A percentile compares a stretch with the other conserved stretches of the same genome.
phyloP scores from a whole-genome alignment of 2,888 invertebrate genomes.

The Endotricha flammealis region DNA sequence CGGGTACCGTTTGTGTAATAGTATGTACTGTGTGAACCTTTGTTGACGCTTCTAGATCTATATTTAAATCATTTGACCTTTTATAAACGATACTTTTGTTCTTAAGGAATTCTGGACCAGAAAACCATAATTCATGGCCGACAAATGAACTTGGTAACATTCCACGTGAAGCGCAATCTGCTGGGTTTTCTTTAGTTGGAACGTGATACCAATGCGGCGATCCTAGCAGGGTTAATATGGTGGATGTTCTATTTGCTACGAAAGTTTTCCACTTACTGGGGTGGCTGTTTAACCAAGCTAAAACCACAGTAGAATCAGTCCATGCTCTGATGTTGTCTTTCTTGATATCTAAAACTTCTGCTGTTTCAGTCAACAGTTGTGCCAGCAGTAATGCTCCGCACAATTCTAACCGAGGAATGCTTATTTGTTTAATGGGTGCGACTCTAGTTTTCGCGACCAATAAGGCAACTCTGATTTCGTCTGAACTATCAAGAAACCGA shows the following conservation, averaged over 20 bases:
- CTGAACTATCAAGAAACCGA: not conserved
- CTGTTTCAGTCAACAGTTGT: constrained; percentile 11
- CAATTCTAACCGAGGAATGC: constrained; percentile 14
- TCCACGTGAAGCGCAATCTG: constrained; percentile 31
- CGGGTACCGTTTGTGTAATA: not conserved
- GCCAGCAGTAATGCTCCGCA: constrained; percentile 13
- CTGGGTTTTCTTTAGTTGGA: constrained; percentile 22
- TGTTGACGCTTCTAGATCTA: constrained; percentile 13
- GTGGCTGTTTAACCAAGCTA: constrained; percentile 18
- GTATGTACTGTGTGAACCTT: constrained; percentile 1
- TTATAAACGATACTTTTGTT: too few species aligned
- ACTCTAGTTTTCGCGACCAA: not conserved
- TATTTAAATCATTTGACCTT: too few species aligned
- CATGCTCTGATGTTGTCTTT: constrained; percentile 10
- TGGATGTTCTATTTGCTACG: constrained; percentile 19
- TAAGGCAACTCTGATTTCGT: not conserved
- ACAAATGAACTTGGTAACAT: constrained; percentile 16
- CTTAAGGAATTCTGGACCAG: constrained; percentile 12
- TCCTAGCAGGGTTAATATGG: constrained; percentile 20
- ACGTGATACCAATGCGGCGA: constrained; percentile 24
- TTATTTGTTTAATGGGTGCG: not conserved
- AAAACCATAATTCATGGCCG: constrained; percentile 18
- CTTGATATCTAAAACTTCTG: constrained; percentile 4
- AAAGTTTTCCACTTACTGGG: constrained; percentile 19
- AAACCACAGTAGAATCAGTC: constrained; percentile 16